Conservation (phyloP, 2,888 invertebrate species). For the Perizoma flavofasciatum region DNA sequence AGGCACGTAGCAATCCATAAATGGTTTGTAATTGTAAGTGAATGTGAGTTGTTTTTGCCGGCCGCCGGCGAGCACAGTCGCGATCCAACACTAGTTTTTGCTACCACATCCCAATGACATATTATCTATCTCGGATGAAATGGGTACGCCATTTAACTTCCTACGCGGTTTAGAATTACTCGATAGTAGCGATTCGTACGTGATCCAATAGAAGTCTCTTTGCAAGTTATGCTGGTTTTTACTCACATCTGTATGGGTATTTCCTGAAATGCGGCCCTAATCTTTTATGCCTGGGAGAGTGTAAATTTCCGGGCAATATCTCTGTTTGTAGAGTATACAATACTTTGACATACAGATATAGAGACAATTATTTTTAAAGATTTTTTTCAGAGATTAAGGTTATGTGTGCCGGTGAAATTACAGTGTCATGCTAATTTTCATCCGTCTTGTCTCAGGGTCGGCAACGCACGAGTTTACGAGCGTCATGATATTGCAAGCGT, state of each 20-base stretch:
- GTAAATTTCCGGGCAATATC: neutral
- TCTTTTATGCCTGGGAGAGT: neutral
- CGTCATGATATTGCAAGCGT: too few species aligned
- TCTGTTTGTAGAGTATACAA: neutral
- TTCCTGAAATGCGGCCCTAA: slow-evolving; percentile 9
- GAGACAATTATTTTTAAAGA: neutral
- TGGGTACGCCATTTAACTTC: slow-evolving; percentile 40
- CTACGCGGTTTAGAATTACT: slow-evolving; percentile 34
- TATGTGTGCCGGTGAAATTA: too few species aligned
- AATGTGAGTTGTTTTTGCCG: slow-evolving; percentile 68
- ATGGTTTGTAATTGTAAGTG: slow-evolving; percentile 78
- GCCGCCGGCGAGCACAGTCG: slow-evolving; percentile 65
- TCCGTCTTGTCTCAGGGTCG: too few species aligned
- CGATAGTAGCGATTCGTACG: slow-evolving; percentile 32
- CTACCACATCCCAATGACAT: slow-evolving; percentile 71
- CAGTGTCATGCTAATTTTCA: too few species aligned
- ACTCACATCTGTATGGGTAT: slow-evolving; percentile 1
- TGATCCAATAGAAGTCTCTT: slow-evolving; percentile 32
- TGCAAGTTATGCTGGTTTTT: slow-evolving; percentile 27
- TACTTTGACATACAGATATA: too few species aligned
- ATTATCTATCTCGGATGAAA: slow-evolving; percentile 48
- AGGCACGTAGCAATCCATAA: slow-evolving; percentile 73
- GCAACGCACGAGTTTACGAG: too few species aligned
- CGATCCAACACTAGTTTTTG: slow-evolving; percentile 74
- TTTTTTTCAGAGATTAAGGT: too few species aligned